phyloP scores from a whole-genome alignment of 2,797 vertebrate genomes.

The Lagodon rhomboides region DNA sequence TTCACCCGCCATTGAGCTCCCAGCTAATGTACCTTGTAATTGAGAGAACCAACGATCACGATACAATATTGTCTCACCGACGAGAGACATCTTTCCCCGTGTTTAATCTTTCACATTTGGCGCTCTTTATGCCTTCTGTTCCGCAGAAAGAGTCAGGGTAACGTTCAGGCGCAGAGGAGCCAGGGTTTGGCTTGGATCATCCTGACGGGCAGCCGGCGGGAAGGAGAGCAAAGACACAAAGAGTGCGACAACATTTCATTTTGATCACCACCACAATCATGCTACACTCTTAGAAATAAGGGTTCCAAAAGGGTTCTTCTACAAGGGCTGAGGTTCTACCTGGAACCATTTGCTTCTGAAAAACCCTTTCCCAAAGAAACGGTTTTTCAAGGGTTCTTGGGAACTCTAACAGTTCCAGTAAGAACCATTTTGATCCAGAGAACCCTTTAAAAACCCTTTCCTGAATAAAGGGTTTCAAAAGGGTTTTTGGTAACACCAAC shows the following conservation, averaged over 20 bases:
- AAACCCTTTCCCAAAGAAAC: too few species aligned
- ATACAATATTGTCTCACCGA: slow-evolving; percentile 60
- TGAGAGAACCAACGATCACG: slow-evolving; percentile 36
- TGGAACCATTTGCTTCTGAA: too few species aligned
- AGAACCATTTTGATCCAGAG: too few species aligned
- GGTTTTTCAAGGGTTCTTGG: too few species aligned
- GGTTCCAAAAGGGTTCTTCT: too few species aligned
- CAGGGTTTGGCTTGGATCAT: background rate
- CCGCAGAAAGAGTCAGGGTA: background rate
- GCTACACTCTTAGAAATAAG: too few species aligned
- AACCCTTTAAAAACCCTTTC: too few species aligned
- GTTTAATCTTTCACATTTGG: slow-evolving; percentile 45
- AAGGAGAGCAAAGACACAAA: too few species aligned
- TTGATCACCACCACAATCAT: background rate
- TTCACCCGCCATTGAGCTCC: slow-evolving; percentile 61
- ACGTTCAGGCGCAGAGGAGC: slow-evolving; percentile 1
- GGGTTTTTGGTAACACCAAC: too few species aligned
- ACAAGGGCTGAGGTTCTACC: too few species aligned
- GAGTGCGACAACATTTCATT: background rate
- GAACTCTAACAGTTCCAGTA: too few species aligned
- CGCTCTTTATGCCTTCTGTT: slow-evolving; percentile 31
- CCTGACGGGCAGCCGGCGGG: background rate
- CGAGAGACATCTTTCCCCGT: slow-evolving; percentile 26
- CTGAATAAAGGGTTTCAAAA: too few species aligned
- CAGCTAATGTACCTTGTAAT: slow-evolving; percentile 67